Base-by-base conservation (phyloP, 2,888 invertebrate genomes). In the Baccha elongata region DNA sequence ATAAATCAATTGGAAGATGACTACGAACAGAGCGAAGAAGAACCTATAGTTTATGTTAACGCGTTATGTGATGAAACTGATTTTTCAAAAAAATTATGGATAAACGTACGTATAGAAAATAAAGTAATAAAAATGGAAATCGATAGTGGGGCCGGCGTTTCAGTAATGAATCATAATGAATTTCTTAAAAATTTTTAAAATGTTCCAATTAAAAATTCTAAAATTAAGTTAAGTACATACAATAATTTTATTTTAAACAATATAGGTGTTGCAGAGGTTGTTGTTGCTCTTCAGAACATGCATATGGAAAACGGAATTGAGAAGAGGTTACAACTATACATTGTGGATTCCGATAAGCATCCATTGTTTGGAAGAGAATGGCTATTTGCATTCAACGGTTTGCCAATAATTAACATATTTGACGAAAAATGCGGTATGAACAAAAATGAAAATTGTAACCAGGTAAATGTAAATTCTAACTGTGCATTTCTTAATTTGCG, bases 391-490 rank as follows among this genome's bases (percentile, higher is more conserved):
- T n/a, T n/a, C n/a, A n/a, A n/a, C n/a, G n/a, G n/a, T n/a, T n/a
- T n/a, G n/a, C n/a, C n/a, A n/a, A n/a, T n/a, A 8, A 42, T 40
- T 11, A 7, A 58, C 23, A 40, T 23, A n/a, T 42, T 42, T 15
- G 6, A 4, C 2, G 10, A 35, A 35, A 8, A 2, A 35, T 8
- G 35, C 11, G 35, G 8, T 35, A 35, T 8, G 8, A n/a, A n/a
- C n/a, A 35, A 35, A 35, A 35, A 2, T 11, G 35, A 35, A 35
- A 35, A 35, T 35, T 35, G 35, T 11, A 6, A 11, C 11, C 23
- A 58, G 58, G 58, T 40, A 42, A 42, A 58, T 58, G 13, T n/a
- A 29, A n/a, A n/a, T n/a, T n/a, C n/a, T n/a, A n/a, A n/a, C n/a
- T n/a, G n/a, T n/a, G n/a, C n/a, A n/a, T n/a, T n/a, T n/a, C n/a